These are phyloP conservation scores for Atrichornis clamosus DNA, from an alignment of 2,113 vertebrate species.

Conservation along the genomic window DNA sequence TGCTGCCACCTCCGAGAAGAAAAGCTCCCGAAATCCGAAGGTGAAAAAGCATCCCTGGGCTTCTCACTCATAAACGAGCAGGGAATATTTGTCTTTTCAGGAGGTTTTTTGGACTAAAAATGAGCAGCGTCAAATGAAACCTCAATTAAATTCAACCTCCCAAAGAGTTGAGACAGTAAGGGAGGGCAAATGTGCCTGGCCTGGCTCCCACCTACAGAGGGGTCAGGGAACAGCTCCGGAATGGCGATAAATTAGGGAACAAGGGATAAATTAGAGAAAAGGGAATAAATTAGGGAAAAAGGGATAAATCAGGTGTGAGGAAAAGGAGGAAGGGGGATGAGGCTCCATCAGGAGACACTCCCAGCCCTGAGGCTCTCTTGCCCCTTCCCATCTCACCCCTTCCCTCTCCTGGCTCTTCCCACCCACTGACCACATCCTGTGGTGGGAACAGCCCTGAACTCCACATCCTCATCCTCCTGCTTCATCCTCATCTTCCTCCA, in stretches of 20 bases:
- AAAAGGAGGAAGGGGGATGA: neutral
- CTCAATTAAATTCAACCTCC: neutral
- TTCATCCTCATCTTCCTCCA: neutral
- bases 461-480: neutral
- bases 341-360: too few relatives aligned
- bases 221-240: neutral
- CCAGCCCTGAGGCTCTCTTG: neutral
- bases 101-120: neutral
- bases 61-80: neutral
- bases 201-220: neutral
- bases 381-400: neutral
- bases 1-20: neutral
- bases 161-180: neutral
- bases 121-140: too few relatives aligned
- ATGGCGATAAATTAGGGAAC: neutral
- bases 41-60: neutral
- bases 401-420: neutral
- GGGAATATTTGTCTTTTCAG: fast-evolving
- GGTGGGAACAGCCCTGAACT: neutral
- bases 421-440: neutral
- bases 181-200: neutral
- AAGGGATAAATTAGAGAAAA: too few relatives aligned
- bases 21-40: neutral
- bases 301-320: neutral
- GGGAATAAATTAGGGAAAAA: neutral